These are phyloP conservation scores for Rhodinocichla rosea DNA, from an alignment of 2,113 vertebrate species.

Conservation along the genomic window DNA sequence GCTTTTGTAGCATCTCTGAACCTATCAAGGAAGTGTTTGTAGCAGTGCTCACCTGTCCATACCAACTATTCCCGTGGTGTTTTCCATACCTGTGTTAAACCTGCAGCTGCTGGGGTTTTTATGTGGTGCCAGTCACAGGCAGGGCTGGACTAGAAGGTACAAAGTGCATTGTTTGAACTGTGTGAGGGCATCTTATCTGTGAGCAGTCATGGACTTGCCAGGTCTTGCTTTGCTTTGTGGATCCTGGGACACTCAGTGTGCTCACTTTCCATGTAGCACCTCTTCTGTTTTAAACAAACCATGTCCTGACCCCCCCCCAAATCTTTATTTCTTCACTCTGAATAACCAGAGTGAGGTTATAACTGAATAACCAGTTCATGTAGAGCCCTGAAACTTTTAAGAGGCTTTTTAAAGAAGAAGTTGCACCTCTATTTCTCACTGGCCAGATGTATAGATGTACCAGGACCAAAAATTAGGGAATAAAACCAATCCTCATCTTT, in stretches of 20 bases:
- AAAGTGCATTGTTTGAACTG: not conserved
- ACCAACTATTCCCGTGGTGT: not conserved
- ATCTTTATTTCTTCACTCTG: not conserved
- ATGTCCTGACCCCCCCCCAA: not conserved
- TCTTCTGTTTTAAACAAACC: not conserved
- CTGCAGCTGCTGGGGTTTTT: not conserved
- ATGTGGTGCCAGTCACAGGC: accelerated
- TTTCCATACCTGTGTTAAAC: not conserved
- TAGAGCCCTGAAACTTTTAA: not conserved
- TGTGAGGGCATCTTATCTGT: not conserved
- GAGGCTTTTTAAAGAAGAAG: not conserved
- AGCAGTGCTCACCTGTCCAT: not conserved
- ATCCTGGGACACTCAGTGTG: not conserved
- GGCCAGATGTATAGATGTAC: not conserved
- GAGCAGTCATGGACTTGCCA: not conserved
- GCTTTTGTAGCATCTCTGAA: not conserved
- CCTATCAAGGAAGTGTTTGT: not conserved
- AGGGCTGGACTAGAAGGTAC: not conserved
- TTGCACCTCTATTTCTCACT: not conserved
- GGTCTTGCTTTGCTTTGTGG: not conserved
- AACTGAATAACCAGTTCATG: not conserved
- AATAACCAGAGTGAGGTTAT: no score
- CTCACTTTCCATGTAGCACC: not conserved
- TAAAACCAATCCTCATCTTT: not conserved
- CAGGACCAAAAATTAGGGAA: not conserved